A percentile compares a stretch with the other conserved stretches of the same genome.
Evolutionary conservation across 2,113 vertebrate genomes (phyloP).

Genomic region (Triplophysa dalaica): DNA sequence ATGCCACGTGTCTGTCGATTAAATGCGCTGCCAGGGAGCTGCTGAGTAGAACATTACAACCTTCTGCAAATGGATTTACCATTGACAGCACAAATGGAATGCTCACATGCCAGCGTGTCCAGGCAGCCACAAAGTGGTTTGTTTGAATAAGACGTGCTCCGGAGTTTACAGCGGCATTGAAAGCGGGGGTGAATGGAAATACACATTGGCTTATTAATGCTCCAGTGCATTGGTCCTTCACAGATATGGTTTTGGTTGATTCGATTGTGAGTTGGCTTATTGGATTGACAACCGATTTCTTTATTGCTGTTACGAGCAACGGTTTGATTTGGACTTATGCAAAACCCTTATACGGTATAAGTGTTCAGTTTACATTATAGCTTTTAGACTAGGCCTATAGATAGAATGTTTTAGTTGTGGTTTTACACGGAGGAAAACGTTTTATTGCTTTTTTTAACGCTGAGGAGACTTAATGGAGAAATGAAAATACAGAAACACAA

Average conservation of each 20-base stretch:
- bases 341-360: conserved; percentile 3
- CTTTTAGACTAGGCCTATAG: not conserved
- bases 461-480: no score
- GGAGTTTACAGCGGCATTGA: not conserved
- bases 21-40: conserved; percentile 27
- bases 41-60: conserved; percentile 45
- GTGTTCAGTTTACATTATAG: not conserved
- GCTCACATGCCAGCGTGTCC: conserved; percentile 19
- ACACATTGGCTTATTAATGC: conserved; percentile 23
- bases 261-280: not conserved
- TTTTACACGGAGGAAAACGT: no score
- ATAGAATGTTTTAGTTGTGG: not conserved
- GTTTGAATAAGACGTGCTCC: conserved; percentile 6
- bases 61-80: conserved; percentile 41
- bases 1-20: conserved; percentile 52
- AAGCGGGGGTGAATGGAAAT: not conserved
- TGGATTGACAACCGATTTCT: conserved; percentile 36
- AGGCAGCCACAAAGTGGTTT: conserved; percentile 4
- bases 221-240: conserved; percentile 20
- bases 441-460: no score
- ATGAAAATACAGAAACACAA: no score
- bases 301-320: conserved; percentile 17
- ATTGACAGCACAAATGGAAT: conserved; percentile 32
- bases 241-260: not conserved
- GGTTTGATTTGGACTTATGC: not conserved